phyloP scores from a whole-genome alignment of 2,797 vertebrate species.

The Lepilemur septentrionalis region DNA sequence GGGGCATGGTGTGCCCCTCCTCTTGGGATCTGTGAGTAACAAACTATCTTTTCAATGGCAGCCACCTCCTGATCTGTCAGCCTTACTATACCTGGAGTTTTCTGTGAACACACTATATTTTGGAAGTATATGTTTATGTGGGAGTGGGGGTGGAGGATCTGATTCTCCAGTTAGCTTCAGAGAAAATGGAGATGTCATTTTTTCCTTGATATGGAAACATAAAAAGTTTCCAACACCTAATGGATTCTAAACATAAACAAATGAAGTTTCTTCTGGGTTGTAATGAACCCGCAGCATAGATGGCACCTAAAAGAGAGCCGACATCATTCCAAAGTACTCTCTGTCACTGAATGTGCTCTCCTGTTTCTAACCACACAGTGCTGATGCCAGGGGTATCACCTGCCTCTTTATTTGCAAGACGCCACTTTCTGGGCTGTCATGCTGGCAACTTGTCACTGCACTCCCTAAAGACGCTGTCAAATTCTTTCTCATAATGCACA shows the following conservation, averaged over 20 bases:
- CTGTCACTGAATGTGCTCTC: background rate
- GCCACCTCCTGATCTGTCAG: background rate
- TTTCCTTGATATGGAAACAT: background rate
- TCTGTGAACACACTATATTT: background rate
- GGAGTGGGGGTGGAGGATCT: background rate
- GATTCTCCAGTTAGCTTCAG: background rate
- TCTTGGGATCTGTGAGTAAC: background rate
- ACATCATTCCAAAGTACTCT: background rate
- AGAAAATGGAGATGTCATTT: background rate
- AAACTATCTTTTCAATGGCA: background rate
- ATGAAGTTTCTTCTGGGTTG: background rate
- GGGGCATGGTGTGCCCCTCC: background rate
- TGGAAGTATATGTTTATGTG: background rate
- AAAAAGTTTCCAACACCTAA: background rate
- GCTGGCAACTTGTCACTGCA: constrained; percentile 34
- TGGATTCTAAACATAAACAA: background rate
- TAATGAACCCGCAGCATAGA: background rate
- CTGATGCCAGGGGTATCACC: constrained; percentile 21
- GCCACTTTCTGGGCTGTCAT: constrained; percentile 5
- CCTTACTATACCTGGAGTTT: background rate
- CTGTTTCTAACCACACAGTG: background rate
- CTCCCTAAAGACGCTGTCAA: constrained; percentile 44
- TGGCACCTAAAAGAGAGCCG: background rate
- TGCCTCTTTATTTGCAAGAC: constrained; percentile 37
- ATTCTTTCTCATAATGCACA: background rate